Percentiles rank a stretch among this genome's conserved stretches.
Conservation (phyloP, 2,113 vertebrate genomes). For the Amia ocellicauda region DNA sequence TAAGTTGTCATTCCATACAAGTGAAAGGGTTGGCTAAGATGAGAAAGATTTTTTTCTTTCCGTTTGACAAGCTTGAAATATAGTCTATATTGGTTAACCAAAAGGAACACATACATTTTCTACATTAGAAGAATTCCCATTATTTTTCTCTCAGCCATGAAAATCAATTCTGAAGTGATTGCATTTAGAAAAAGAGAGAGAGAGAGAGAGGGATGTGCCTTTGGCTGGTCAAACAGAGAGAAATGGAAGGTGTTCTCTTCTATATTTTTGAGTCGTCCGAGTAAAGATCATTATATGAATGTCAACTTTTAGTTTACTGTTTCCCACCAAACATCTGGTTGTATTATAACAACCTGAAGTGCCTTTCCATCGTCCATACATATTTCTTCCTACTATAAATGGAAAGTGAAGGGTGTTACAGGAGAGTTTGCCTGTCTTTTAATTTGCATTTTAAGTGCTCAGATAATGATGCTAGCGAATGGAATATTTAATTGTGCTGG, state of each 20-base stretch:
- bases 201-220: constrained; percentile 74
- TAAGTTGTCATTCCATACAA: constrained; percentile 62
- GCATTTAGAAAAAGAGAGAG: constrained; percentile 70
- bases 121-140: constrained; percentile 97
- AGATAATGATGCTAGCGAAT: constrained; percentile 31
- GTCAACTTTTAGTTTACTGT: constrained; percentile 54
- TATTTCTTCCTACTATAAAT: neutral
- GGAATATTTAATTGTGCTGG: constrained; percentile 44
- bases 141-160: constrained; percentile 97
- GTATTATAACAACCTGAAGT: constrained; percentile 32
- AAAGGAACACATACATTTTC: constrained; percentile 98
- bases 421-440: constrained; percentile 22
- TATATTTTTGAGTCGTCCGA: constrained; percentile 64
- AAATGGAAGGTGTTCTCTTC: constrained; percentile 69
- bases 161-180: constrained; percentile 99
- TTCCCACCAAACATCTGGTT: constrained; percentile 36
- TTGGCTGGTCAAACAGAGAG: constrained; percentile 83
- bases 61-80: constrained; percentile 91
- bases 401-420: constrained; percentile 11
- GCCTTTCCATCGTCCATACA: neutral
- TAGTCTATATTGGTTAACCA: constrained; percentile 97
- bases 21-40: constrained; percentile 43
- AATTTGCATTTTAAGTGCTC: constrained; percentile 41
- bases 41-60: constrained; percentile 70
- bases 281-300: constrained; percentile 62